These are phyloP conservation scores for Copidosoma aretas DNA, from an alignment of 2,888 invertebrate genomes.

Conservation along the genomic window DNA sequence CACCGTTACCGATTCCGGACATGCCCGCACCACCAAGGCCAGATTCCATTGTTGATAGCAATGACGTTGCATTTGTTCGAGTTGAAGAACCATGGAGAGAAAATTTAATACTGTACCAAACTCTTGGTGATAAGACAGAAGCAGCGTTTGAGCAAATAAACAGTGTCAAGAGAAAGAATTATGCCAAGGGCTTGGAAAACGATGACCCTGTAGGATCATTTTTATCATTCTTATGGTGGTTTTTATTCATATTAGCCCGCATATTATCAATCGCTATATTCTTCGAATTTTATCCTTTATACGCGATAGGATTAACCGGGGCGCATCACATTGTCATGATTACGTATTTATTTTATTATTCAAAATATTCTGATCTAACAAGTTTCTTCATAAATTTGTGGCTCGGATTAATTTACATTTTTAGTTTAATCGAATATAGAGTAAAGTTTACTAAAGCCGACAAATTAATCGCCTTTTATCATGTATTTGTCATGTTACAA, in stretches of 20 bases:
- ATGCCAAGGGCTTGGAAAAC: conserved; percentile 73
- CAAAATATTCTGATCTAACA: conserved; percentile 68
- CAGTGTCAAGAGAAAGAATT: conserved; percentile 49
- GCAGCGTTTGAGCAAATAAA: conserved; percentile 41
- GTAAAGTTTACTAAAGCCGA: conserved; percentile 77
- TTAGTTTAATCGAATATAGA: conserved; percentile 81
- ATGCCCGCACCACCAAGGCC: conserved; percentile 59
- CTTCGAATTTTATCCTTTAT: conserved; percentile 70
- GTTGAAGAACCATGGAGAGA: conserved; percentile 29
- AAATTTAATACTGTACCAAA: conserved; percentile 4
- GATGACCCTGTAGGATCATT: conserved; percentile 76
- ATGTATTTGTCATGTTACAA: conserved; percentile 71
- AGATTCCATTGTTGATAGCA: conserved; percentile 50
- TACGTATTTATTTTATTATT: conserved; percentile 70
- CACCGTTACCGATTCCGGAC: conserved; percentile 56
- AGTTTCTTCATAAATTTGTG: conserved; percentile 65
- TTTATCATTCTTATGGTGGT: conserved; percentile 79
- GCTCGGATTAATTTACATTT: conserved; percentile 76
- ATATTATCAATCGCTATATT: conserved; percentile 75
- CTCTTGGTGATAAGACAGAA: conserved; percentile 25
- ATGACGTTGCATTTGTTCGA: conserved; percentile 24
- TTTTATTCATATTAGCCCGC: conserved; percentile 75
- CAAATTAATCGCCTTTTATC: conserved; percentile 74
- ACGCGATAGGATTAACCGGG: conserved; percentile 62
- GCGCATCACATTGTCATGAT: conserved; percentile 76